A percentile compares a stretch with the other conserved stretches of the same genome.
phyloP scores from a whole-genome alignment of 1,140 invertebrate genomes.

The Halictus rubicundus region DNA sequence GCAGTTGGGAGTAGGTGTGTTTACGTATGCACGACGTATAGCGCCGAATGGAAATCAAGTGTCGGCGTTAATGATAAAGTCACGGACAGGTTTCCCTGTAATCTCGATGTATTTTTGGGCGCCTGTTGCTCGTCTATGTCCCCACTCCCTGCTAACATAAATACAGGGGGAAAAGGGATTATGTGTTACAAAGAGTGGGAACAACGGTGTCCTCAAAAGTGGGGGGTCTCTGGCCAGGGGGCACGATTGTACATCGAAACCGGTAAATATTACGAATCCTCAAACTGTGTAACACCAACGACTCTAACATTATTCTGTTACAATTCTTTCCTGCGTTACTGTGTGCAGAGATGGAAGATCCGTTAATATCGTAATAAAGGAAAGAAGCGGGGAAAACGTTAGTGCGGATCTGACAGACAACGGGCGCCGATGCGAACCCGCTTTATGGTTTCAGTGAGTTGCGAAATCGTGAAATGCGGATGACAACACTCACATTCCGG shows the following conservation, averaged over 20 bases:
- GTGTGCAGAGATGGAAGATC: too few relatives aligned
- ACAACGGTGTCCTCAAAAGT: neutral
- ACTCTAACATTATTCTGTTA: too few relatives aligned
- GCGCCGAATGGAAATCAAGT: neutral
- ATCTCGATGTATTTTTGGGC: neutral
- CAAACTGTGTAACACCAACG: too few relatives aligned
- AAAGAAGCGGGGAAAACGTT: too few relatives aligned
- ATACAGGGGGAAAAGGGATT: neutral
- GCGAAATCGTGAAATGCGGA: neutral
- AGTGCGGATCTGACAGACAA: neutral
- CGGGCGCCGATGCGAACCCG: neutral
- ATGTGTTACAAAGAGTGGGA: neutral
- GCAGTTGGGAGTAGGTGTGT: neutral
- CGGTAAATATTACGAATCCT: too few relatives aligned
- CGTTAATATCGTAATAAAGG: too few relatives aligned
- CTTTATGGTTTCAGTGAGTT: neutral
- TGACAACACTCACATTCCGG: slow-evolving; percentile 67
- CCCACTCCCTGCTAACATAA: too few relatives aligned
- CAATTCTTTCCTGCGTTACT: too few relatives aligned
- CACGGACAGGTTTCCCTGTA: neutral
- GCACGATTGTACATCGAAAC: neutral
- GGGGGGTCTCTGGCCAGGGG: too few relatives aligned
- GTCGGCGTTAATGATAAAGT: neutral
- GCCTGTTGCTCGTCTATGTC: slow-evolving; percentile 18
- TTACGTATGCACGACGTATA: slow-evolving; percentile 18